phyloP scores from a whole-genome alignment of 2,113 vertebrate species.

The Corapipo altera region DNA sequence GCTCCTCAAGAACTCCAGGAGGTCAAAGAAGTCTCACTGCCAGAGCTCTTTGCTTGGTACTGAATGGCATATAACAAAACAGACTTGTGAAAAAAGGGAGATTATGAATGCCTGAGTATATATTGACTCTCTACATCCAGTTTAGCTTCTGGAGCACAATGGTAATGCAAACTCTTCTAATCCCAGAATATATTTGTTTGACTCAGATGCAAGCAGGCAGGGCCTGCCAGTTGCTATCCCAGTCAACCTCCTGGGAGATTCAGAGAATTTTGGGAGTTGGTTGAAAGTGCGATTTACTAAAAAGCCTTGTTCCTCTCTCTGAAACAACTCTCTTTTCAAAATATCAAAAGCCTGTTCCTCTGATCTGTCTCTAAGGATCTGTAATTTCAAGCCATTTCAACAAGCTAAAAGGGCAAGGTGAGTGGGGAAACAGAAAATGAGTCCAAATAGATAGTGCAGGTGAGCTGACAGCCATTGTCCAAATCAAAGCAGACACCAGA shows the following conservation, averaged over 20 bases:
- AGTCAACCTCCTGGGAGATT: not conserved
- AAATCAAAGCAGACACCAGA: not conserved
- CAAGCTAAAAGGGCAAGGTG: not conserved
- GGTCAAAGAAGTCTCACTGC: not conserved
- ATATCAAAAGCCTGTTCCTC: not conserved
- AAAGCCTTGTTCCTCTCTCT: not conserved
- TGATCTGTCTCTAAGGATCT: not conserved
- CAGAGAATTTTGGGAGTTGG: not conserved
- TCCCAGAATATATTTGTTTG: not conserved
- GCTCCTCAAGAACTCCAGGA: not conserved
- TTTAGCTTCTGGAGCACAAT: not conserved
- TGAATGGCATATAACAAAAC: not conserved
- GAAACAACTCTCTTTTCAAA: not conserved
- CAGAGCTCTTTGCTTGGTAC: not conserved
- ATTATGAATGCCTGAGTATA: not conserved
- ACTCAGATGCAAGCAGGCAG: not conserved
- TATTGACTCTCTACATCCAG: not conserved
- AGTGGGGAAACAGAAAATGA: not conserved
- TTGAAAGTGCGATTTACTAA: slow-evolving; percentile 6
- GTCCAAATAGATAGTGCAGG: not conserved
- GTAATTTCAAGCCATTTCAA: not conserved
- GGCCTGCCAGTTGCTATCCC: not conserved
- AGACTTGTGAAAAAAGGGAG: not conserved
- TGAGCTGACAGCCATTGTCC: not conserved
- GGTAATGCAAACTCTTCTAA: not conserved